A percentile compares a stretch with the other conserved stretches of the same genome.
Conservation (phyloP, 2,797 vertebrate species). For the Syngnathus acus region DNA sequence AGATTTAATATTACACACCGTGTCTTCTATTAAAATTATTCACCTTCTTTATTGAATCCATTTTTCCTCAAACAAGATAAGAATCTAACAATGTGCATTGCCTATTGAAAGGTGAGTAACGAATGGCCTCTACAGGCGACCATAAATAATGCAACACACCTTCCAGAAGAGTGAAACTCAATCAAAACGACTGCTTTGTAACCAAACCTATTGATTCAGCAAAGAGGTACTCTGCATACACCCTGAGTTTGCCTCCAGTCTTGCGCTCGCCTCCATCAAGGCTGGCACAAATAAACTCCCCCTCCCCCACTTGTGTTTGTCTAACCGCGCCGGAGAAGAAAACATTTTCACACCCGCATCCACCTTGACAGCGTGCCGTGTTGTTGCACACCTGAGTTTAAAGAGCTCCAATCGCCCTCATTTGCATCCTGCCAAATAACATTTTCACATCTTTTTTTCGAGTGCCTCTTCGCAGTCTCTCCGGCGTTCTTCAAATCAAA, state of each 20-base stretch:
- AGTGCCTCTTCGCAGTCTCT: neutral
- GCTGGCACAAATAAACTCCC: neutral
- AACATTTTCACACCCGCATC: neutral
- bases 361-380: neutral
- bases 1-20: neutral
- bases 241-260: constrained; percentile 18
- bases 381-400: neutral
- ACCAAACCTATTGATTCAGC: constrained; percentile 35
- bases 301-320: neutral
- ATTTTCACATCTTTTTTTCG: neutral
- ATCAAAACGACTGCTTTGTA: constrained; percentile 30
- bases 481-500: neutral
- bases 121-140: constrained; percentile 46
- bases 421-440: constrained; percentile 1
- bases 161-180: constrained; percentile 34
- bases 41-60: constrained; percentile 45
- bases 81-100: constrained; percentile 53
- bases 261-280: neutral
- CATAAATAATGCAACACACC: constrained; percentile 55
- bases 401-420: neutral
- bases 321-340: neutral
- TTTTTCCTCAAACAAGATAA: constrained; percentile 52
- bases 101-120: constrained; percentile 56
- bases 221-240: neutral
- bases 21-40: constrained; percentile 56